Evolutionary conservation across 2,797 vertebrate species (phyloP).

Genomic region (Tapera naevia): DNA sequence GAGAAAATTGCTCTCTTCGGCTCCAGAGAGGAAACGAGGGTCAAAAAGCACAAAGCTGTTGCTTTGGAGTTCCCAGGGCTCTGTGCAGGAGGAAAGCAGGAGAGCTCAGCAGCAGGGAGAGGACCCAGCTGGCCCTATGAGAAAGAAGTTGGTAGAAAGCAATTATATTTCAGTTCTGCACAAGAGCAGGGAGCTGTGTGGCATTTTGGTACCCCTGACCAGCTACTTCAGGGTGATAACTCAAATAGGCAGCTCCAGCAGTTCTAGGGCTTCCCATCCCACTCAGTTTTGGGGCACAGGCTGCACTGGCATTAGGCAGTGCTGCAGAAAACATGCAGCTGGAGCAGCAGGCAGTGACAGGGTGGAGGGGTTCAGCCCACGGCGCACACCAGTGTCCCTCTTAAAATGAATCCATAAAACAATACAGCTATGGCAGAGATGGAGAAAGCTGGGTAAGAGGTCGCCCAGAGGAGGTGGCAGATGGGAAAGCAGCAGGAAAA

Average conservation of each 20-base stretch:
- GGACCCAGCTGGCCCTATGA: neutral
- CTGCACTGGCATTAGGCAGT: neutral
- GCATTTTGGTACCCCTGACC: neutral
- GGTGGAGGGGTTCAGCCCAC: accelerated
- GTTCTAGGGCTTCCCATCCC: neutral
- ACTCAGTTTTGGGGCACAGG: neutral
- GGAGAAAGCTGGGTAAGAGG: neutral
- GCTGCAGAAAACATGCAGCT: neutral
- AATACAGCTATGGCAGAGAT: neutral
- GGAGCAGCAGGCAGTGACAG: accelerated
- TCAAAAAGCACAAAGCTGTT: neutral
- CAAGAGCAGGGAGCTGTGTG: neutral
- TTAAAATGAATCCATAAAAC: neutral
- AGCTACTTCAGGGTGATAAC: neutral
- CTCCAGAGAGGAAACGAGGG: neutral
- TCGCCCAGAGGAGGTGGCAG: neutral
- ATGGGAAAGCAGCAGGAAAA: neutral
- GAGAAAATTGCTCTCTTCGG: neutral
- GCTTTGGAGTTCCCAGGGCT: neutral
- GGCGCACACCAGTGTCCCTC: accelerated
- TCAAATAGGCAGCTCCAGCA: neutral
- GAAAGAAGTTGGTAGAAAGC: neutral
- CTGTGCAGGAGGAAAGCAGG: neutral
- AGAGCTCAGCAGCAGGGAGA: neutral
- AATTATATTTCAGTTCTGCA: neutral